A percentile compares a stretch with the other conserved stretches of the same genome.
Conservation (phyloP, 2,113 vertebrate genomes). For the Eleginops maclovinus region DNA sequence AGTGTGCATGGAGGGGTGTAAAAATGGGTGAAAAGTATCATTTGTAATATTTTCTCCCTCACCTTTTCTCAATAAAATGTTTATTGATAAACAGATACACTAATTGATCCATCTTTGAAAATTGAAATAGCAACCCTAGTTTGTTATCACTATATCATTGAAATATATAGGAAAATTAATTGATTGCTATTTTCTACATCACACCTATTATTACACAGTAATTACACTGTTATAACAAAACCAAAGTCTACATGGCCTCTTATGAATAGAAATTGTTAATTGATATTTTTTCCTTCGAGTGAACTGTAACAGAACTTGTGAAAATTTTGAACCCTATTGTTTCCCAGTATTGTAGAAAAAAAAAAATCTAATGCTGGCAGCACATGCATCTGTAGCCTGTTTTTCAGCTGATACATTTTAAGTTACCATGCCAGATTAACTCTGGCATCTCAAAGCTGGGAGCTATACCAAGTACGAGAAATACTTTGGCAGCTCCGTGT, state of each 20-base stretch:
- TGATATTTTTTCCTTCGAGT: slow-evolving; percentile 11
- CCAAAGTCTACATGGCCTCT: too few relatives aligned
- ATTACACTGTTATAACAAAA: too few relatives aligned
- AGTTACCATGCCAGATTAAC: slow-evolving; percentile 45
- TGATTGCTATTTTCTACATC: too few relatives aligned
- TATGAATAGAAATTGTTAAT: background rate
- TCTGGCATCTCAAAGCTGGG: slow-evolving; percentile 40
- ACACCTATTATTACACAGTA: too few relatives aligned
- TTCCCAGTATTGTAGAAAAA: slow-evolving; percentile 12
- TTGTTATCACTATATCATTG: background rate
- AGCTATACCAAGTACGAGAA: slow-evolving; percentile 43
- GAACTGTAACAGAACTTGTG: slow-evolving; percentile 20
- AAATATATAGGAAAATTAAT: background rate
- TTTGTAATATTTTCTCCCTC: too few relatives aligned
- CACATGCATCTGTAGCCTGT: slow-evolving; percentile 40
- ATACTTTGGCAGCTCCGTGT: slow-evolving; percentile 15
- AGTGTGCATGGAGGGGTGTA: too few relatives aligned
- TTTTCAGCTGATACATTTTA: slow-evolving; percentile 56
- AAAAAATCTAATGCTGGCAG: slow-evolving; percentile 46
- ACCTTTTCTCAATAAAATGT: too few relatives aligned
- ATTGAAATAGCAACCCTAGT: background rate
- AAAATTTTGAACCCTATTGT: slow-evolving; percentile 24
- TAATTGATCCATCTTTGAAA: background rate
- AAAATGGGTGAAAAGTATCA: too few relatives aligned
- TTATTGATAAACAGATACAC: background rate